phyloP scores from a whole-genome alignment of 2,797 vertebrate genomes.

The Lacerta bilineata region DNA sequence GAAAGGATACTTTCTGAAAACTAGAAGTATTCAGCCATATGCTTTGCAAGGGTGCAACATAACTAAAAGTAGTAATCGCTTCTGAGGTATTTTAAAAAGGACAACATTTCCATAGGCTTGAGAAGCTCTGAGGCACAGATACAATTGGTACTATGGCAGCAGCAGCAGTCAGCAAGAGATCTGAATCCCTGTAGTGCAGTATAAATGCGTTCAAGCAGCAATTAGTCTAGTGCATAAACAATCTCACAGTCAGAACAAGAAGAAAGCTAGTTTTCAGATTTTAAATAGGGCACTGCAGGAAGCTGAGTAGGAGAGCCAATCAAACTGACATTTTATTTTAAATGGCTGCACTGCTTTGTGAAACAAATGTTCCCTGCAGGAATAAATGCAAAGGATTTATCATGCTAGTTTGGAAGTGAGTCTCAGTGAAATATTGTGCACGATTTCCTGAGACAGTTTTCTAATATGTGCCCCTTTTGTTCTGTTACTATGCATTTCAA shows the following conservation, averaged over 20 bases:
- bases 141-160: not conserved
- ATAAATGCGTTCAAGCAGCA: not conserved
- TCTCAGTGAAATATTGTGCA: not conserved
- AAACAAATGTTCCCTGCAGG: not conserved
- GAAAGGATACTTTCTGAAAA: not conserved
- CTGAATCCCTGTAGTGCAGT: conserved; percentile 9
- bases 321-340: not conserved
- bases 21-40: not conserved
- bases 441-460: not conserved
- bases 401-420: not conserved
- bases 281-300: conserved; percentile 11
- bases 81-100: not conserved
- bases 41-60: not conserved
- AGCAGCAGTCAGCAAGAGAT: conserved; percentile 32
- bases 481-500: not conserved
- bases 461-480: not conserved
- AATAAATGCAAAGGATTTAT: not conserved
- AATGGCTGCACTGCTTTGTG: not conserved
- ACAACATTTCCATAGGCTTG: not conserved
- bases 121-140: not conserved
- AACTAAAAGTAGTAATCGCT: not conserved
- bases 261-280: not conserved
- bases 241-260: conserved; percentile 35
- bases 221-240: conserved; percentile 32
- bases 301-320: conserved; percentile 4